A percentile compares a stretch with the other conserved stretches of the same genome.
These are phyloP conservation scores for Trogon melanurus DNA, from an alignment of 2,113 vertebrate genomes.

Conservation along the genomic window DNA sequence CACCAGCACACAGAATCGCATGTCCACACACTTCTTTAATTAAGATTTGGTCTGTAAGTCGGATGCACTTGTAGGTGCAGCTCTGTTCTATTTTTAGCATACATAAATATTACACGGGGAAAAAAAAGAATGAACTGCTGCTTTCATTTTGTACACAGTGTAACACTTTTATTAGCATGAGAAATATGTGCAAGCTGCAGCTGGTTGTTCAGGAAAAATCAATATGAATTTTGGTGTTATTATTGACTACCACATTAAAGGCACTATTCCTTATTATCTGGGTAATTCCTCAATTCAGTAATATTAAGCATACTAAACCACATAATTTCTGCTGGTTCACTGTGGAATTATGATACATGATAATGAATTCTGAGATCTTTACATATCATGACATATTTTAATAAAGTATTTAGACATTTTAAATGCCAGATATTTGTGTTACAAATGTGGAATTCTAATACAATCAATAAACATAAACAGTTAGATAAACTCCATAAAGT, in stretches of 20 bases:
- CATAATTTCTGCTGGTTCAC: neutral
- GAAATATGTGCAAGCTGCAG: neutral
- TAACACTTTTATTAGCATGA: constrained; percentile 24
- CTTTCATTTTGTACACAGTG: constrained; percentile 12
- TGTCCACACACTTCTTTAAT: constrained; percentile 17
- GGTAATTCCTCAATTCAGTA: constrained; percentile 47
- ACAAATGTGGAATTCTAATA: neutral
- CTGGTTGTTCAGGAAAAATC: constrained; percentile 61
- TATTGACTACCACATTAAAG: constrained; percentile 60
- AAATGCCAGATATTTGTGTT: neutral
- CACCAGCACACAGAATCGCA: neutral
- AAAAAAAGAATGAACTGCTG: neutral
- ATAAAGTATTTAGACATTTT: neutral
- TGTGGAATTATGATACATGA: neutral
- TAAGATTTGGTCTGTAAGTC: constrained; percentile 42
- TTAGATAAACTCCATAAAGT: neutral
- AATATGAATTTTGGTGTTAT: constrained; percentile 57
- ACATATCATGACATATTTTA: neutral
- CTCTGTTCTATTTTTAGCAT: constrained; percentile 31
- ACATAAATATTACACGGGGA: neutral
- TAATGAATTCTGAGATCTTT: constrained; percentile 20
- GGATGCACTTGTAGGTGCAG: constrained; percentile 20
- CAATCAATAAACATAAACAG: neutral
- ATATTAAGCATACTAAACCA: constrained; percentile 9
- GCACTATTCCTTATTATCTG: constrained; percentile 22